Base-by-base conservation (phyloP, 2,888 invertebrate species). In the Sipunculus nudus region DNA sequence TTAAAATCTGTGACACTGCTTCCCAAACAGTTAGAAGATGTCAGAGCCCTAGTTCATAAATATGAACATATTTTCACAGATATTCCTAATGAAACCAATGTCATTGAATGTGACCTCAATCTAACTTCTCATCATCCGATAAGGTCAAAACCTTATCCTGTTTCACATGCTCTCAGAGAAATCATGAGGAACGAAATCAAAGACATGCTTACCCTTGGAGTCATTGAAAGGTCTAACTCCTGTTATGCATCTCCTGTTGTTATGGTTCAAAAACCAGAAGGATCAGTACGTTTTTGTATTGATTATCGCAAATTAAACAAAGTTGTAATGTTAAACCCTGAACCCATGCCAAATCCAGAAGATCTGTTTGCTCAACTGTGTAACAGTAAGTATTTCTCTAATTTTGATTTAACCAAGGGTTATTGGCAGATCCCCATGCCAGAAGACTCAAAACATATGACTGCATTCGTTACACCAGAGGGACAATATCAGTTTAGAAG, bases 371-470 rank as follows among this genome's bases (percentile, higher is more conserved):
- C 35, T n/a, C 8, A 50, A 21, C n/a, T 50, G 6, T 8, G 21
- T 8, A 21, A 16, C 6, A 23, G 16, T 35, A 8, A 21, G 38
- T 50, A 50, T 35, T 35, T 35, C 35, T 16, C 35, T 6, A 50
- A 50, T 19, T 19, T 50, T n/a, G 35, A 50, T 35, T 19, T 50
- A 5, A 35, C 35, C 23, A 50, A 50, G 8, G 50, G 35, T 35
- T 50, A 50, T 35, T 50, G 50, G 50, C 50, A 50, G n/a, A 35
- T 50, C n/a, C 19, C 35, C 13, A 31, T 35, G 6, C 8, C 8
- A 5, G 19, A 19, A 6, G 31, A 35, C 10, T 31, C 31, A n/a
- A 8, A 21, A 6, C 6, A 10, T 8, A 50, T 35, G 23, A 50
- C 50, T 21, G 50, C 50, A 6, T 50, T 50, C 23, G 23, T 31